Base-by-base conservation (phyloP, 2,888 invertebrate species). In the Cantharis lateralis region DNA sequence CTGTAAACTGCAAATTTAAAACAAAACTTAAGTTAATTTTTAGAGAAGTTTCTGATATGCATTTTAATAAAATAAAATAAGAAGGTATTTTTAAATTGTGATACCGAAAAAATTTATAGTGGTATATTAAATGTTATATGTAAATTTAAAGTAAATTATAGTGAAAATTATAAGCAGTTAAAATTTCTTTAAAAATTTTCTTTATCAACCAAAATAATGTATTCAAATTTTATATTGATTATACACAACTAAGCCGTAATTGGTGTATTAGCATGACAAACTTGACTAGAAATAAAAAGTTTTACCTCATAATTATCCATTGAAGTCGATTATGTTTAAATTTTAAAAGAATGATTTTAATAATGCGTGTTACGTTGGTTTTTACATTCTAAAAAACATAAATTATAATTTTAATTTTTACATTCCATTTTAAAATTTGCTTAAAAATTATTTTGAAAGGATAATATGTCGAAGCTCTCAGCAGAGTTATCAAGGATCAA, bases 261-360 rank as follows among this genome's bases (percentile, higher is more conserved):
- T 66, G 64, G 18, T 66, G 24, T 66, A 66, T 66, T 66, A 66
- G 20, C 64, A 66, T 66, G 64, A 66, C 64, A 66, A 66, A 66
- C 20, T 66, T 66, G 18, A 24, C 64, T 66, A 66, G 24, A 66
- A 66, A 66, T 66, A 66, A 66, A 66, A 66, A 66, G 64, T 66
- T 66, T 66, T 66, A 66, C 64, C 24, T 66, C 64, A 15, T 66
- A 66, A 66, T 66, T 66, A 66, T 66, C 64, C 64, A 24, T 66
- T 66, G 64, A 24, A 24, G 64, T 66, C 24, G 24, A 66, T 66
- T 66, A 66, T 66, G 64, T 24, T 66, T 24, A 66, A 66, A 66
- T 66, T 66, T 66, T 66, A 66, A 66, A 66, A 18, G 64, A 66
- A 66, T 66, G 24, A 66, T 66, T 66, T 66, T 66, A 18, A 66